These are phyloP conservation scores for Pterocles burchelli DNA, from an alignment of 2,113 vertebrate species.

Conservation along the genomic window DNA sequence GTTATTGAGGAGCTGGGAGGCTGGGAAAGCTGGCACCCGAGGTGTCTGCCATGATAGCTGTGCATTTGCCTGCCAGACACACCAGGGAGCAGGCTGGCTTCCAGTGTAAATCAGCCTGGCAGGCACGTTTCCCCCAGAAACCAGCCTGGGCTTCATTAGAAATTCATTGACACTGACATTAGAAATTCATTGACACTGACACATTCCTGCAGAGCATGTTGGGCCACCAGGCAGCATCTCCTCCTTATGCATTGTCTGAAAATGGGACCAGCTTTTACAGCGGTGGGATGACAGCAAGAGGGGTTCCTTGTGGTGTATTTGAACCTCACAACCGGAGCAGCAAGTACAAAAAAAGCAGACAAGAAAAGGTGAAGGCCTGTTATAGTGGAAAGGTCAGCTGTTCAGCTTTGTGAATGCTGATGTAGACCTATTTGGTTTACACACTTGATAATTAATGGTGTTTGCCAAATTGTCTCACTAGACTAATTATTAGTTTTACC, in stretches of 20 bases:
- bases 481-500: conserved; percentile 23
- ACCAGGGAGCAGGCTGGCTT: background rate
- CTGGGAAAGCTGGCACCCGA: background rate
- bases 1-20: background rate
- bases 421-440: conserved; percentile 15
- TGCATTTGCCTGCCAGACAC: background rate
- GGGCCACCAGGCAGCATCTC: background rate
- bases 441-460: conserved; percentile 6
- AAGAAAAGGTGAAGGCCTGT: background rate
- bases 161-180: background rate
- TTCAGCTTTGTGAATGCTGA: background rate
- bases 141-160: background rate
- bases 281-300: background rate
- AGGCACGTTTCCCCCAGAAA: background rate
- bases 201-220: background rate
- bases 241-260: background rate
- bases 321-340: background rate
- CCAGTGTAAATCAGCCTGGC: background rate
- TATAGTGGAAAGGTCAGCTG: background rate
- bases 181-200: background rate
- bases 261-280: background rate
- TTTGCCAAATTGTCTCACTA: background rate
- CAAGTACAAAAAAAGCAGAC: background rate
- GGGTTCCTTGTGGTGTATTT: background rate
- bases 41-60: background rate